A percentile compares a stretch with the other conserved stretches of the same genome.
Conservation (phyloP, 2,888 invertebrate species). For the Colletes collaris region DNA sequence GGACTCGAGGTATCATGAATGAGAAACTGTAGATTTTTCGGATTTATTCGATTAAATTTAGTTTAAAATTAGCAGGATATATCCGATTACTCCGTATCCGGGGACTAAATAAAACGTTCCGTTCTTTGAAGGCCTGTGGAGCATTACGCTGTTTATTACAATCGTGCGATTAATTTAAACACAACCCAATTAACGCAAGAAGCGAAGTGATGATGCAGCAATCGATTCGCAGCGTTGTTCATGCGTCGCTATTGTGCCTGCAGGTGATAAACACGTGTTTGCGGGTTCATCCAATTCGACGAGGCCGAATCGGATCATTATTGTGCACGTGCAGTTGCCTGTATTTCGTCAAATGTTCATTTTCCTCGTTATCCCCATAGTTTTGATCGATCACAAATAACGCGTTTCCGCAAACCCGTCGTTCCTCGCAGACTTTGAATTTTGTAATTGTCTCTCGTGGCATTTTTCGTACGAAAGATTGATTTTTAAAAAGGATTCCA, state of each 20-base stretch:
- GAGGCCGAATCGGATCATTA: slow-evolving; percentile 50
- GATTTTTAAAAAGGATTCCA: too few species aligned
- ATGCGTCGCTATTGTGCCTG: slow-evolving; percentile 37
- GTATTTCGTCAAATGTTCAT: slow-evolving; percentile 41
- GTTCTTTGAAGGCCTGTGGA: neutral
- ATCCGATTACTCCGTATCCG: neutral
- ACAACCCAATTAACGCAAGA: slow-evolving; percentile 29
- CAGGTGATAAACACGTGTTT: slow-evolving; percentile 57
- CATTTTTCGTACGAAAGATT: too few species aligned
- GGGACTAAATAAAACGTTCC: neutral
- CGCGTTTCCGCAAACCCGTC: neutral
- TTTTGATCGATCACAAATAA: slow-evolving; percentile 27
- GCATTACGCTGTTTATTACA: neutral
- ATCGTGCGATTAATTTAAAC: slow-evolving; percentile 37
- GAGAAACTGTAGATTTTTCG: too few species aligned
- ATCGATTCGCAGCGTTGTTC: slow-evolving; percentile 37
- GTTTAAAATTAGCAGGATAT: neutral
- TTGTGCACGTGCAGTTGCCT: slow-evolving; percentile 25
- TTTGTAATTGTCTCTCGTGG: neutral
- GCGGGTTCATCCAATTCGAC: slow-evolving; percentile 36
- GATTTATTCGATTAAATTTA: too few species aligned
- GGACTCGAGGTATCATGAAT: too few species aligned
- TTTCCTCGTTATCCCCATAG: slow-evolving; percentile 33
- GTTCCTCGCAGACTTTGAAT: neutral
- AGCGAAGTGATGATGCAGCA: slow-evolving; percentile 41